Conservation (phyloP, 1,140 invertebrate genomes). For the Drosophila willistoni region DNA sequence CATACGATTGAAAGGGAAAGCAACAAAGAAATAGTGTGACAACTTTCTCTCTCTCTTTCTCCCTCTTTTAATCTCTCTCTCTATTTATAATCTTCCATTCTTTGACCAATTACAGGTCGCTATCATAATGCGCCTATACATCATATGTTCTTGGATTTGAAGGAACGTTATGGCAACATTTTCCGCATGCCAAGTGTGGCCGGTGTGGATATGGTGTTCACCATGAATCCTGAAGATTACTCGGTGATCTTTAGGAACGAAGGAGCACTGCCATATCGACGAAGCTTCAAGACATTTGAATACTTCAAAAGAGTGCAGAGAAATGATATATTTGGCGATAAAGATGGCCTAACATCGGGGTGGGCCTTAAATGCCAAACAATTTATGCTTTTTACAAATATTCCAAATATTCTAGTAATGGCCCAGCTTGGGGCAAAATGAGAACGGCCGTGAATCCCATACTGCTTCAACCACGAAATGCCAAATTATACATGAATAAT, state of each 20-base stretch:
- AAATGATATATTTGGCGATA: constrained; percentile 61
- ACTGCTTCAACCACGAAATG: constrained; percentile 72
- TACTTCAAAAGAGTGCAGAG: constrained; percentile 66
- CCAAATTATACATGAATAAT: constrained; percentile 64
- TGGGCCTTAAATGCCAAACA: neutral
- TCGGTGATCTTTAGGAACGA: constrained; percentile 66
- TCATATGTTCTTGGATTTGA: constrained; percentile 61
- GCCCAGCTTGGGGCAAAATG: constrained; percentile 66
- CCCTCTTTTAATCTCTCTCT: constrained; percentile 2
- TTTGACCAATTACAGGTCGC: constrained; percentile 51
- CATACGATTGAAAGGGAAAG: constrained; percentile 7
- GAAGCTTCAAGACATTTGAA: constrained; percentile 56
- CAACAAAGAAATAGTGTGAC: neutral
- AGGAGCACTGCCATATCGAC: constrained; percentile 67
- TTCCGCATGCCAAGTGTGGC: constrained; percentile 62
- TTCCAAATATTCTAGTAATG: constrained; percentile 48
- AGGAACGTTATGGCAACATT: constrained; percentile 60
- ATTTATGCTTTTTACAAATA: neutral
- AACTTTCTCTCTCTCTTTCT: neutral
- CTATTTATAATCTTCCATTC: neutral
- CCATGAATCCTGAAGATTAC: constrained; percentile 72
- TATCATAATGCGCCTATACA: constrained; percentile 50
- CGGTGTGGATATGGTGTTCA: constrained; percentile 63
- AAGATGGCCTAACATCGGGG: constrained; percentile 62
- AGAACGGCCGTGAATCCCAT: constrained; percentile 73